Percentiles rank a stretch among this genome's conserved stretches.
Conservation (phyloP, 35 echinoderm and acorn worm genomes). For the Lytechinus pictus region DNA sequence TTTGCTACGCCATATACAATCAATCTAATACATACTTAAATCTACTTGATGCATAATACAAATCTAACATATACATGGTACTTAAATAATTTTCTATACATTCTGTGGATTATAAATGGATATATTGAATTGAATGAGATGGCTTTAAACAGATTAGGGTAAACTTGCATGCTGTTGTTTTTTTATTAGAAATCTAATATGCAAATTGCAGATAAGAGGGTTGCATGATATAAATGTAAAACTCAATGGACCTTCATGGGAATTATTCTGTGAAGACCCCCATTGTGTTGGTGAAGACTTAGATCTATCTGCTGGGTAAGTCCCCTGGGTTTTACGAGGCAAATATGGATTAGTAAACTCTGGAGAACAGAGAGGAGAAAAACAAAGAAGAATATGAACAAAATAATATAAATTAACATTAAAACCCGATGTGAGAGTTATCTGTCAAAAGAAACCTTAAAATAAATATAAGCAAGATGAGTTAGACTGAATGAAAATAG, state of each 20-base stretch:
- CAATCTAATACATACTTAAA: too few relatives aligned
- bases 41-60: too few relatives aligned
- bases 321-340: background rate
- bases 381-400: background rate
- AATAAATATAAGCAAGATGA: background rate
- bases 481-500: background rate
- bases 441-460: background rate
- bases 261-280: conserved; percentile 10
- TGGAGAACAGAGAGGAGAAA: background rate
- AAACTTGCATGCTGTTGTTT: conserved; percentile 2
- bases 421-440: background rate
- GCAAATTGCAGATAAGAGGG: background rate
- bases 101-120: too few relatives aligned
- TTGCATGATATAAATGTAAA: background rate
- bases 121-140: too few relatives aligned
- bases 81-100: too few relatives aligned
- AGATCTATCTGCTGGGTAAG: background rate
- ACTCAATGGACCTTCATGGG: conserved; percentile 11
- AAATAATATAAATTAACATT: background rate
- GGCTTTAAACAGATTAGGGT: background rate
- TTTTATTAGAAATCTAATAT: background rate
- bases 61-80: too few relatives aligned
- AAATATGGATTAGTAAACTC: conserved; percentile 28
- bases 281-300: conserved; percentile 41
- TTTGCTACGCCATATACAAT: too few relatives aligned